These are phyloP conservation scores for Trochalopteron elliotii DNA, from an alignment of 2,113 vertebrate species.

Conservation along the genomic window DNA sequence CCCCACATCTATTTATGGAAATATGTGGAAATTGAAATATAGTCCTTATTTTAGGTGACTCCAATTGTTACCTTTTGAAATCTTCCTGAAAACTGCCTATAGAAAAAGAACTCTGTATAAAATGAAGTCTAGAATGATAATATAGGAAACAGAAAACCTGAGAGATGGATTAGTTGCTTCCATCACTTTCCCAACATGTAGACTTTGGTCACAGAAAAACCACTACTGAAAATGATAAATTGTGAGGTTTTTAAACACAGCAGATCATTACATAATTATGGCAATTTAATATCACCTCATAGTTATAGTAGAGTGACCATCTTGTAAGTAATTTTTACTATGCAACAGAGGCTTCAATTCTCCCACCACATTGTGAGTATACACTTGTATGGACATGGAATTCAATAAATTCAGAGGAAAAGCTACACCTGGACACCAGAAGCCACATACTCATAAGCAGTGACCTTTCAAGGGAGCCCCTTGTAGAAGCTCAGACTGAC, in stretches of 20 bases:
- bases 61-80: slow-evolving; percentile 14
- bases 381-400: not conserved
- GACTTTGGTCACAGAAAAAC: not conserved
- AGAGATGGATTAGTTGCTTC: not conserved
- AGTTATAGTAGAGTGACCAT: not conserved
- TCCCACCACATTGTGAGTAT: not conserved
- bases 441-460: not conserved
- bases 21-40: not conserved
- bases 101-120: not conserved
- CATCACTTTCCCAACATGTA: not conserved
- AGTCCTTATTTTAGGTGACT: slow-evolving; percentile 5
- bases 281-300: not conserved
- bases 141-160: not conserved
- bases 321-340: not conserved
- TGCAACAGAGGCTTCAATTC: not conserved
- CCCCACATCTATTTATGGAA: not conserved
- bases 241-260: not conserved
- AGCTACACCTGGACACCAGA: not conserved
- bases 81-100: not conserved
- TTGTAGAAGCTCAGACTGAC: not conserved
- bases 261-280: not conserved
- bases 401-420: not conserved
- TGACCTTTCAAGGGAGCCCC: not conserved
- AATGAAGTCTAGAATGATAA: not conserved
- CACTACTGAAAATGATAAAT: not conserved